Conservation (phyloP, 2,888 invertebrate species). For the Zaprionus bogoriensis region DNA sequence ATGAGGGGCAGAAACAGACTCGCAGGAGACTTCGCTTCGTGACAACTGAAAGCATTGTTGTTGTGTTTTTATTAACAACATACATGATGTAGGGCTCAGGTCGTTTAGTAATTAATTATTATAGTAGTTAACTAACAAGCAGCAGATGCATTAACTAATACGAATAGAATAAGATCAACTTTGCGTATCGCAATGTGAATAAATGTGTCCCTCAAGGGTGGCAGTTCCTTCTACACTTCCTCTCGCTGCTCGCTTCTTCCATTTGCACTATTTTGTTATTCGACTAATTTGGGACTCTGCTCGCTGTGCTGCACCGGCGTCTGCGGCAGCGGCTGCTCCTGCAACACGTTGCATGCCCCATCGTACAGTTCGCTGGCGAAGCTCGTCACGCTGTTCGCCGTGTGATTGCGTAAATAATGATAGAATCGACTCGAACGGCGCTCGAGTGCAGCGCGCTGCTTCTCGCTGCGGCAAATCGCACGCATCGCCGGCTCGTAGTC, state of each 20-base stretch:
- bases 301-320: not conserved
- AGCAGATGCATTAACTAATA: slow-evolving; percentile 33
- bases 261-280: slow-evolving; percentile 9
- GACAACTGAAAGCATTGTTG: slow-evolving; percentile 18
- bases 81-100: slow-evolving; percentile 38
- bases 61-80: slow-evolving; percentile 34
- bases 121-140: slow-evolving; percentile 35
- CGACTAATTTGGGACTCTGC: slow-evolving; percentile 10
- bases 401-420: slow-evolving; percentile 88
- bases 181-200: slow-evolving; percentile 47
- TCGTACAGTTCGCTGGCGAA: slow-evolving; percentile 84
- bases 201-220: not conserved
- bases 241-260: not conserved
- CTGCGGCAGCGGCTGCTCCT: slow-evolving; percentile 20
- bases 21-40: not conserved
- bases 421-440: slow-evolving; percentile 90
- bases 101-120: slow-evolving; percentile 40
- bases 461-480: slow-evolving; percentile 88
- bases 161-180: slow-evolving; percentile 43
- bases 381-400: slow-evolving; percentile 80
- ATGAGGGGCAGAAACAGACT: not conserved
- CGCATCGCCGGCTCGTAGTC: slow-evolving; percentile 89
- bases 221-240: not conserved
- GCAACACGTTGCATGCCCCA: slow-evolving; percentile 80
- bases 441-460: slow-evolving; percentile 84